phyloP scores from a whole-genome alignment of 2,888 invertebrate species.

The Epirrhoe alternata region DNA sequence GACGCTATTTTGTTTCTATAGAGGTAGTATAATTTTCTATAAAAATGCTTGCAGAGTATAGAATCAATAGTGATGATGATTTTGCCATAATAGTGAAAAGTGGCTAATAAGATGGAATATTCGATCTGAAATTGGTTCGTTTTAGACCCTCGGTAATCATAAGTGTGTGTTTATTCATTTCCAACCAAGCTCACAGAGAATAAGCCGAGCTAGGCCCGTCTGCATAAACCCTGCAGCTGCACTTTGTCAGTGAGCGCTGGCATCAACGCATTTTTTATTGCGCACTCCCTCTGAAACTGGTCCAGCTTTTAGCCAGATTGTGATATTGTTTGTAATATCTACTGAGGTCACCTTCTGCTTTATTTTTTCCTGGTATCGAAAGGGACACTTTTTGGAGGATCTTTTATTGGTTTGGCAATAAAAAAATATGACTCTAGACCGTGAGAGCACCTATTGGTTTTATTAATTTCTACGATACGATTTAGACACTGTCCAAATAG shows the following conservation, averaged over 20 bases:
- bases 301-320: conserved; percentile 43
- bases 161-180: not conserved
- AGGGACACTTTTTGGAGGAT: not conserved
- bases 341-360: not conserved
- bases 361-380: not conserved
- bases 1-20: too few relatives aligned
- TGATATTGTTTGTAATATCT: conserved; percentile 31
- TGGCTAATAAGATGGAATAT: too few relatives aligned
- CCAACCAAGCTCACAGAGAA: not conserved
- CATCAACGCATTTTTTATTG: conserved; percentile 63
- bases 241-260: conserved; percentile 54
- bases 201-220: conserved; percentile 22
- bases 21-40: too few relatives aligned
- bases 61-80: too few relatives aligned
- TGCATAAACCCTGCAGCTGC: conserved; percentile 48
- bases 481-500: too few relatives aligned
- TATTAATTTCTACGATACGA: too few relatives aligned
- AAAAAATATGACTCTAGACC: not conserved
- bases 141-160: too few relatives aligned
- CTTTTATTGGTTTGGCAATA: not conserved
- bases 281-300: conserved; percentile 46
- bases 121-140: too few relatives aligned
- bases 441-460: too few relatives aligned
- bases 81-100: too few relatives aligned
- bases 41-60: too few relatives aligned